Evolutionary conservation across 2,888 invertebrate genomes (phyloP).

Genomic region (Nasonia oneida): DNA sequence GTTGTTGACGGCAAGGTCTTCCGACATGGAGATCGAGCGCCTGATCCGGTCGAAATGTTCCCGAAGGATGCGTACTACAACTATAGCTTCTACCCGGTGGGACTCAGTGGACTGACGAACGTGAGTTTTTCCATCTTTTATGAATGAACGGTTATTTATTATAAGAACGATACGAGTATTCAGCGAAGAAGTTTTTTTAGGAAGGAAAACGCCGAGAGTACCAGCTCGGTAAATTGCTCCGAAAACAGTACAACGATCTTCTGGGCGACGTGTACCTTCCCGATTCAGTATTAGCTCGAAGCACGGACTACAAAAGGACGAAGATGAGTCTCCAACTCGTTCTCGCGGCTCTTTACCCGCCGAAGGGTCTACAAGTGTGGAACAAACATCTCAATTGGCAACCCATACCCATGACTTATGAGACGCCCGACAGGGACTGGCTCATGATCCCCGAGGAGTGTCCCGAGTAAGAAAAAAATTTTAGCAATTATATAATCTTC

Average conservation of each 20-base stretch:
- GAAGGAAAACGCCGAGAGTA: conserved; percentile 81
- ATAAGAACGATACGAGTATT: background rate
- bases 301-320: conserved; percentile 86
- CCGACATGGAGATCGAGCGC: conserved; percentile 67
- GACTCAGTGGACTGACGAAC: conserved; percentile 66
- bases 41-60: conserved; percentile 62
- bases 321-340: conserved; percentile 87
- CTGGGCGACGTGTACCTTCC: conserved; percentile 80
- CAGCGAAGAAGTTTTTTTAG: conserved; percentile 71
- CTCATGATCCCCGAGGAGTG: conserved; percentile 66
- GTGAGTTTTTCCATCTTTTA: conserved; percentile 56
- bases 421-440: conserved; percentile 58
- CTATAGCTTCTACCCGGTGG: conserved; percentile 63
- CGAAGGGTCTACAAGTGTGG: conserved; percentile 81
- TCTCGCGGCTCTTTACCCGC: conserved; percentile 85
- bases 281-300: conserved; percentile 78
- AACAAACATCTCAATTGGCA: conserved; percentile 83
- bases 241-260: conserved; percentile 79
- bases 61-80: conserved; percentile 64
- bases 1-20: conserved; percentile 62
- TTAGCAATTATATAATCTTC: background rate
- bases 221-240: conserved; percentile 80
- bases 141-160: background rate
- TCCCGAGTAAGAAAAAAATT: conserved; percentile 61
- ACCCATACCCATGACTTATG: conserved; percentile 80